Evolutionary conservation across 1,140 invertebrate genomes (phyloP), one percentile per base, ranked within the genome.

Genomic region (Wiebesia pumilae): DNA sequence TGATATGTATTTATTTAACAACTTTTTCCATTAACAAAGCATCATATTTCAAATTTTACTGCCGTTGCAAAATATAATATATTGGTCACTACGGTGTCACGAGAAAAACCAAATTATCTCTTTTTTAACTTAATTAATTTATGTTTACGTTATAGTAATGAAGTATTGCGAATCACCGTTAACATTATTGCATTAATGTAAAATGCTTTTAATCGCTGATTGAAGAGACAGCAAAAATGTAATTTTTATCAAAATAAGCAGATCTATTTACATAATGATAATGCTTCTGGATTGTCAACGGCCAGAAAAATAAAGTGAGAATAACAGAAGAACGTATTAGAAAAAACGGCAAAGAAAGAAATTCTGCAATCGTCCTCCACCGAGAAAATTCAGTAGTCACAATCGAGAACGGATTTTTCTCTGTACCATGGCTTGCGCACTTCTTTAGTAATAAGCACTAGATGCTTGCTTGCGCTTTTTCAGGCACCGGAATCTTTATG

Each of bases 311-410:
- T 27, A 27, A 27, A 27, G 21, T 0, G 3, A 62, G 58, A 27
- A 62, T 6, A 62, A 62, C 1, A 24, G 24, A 62, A 14, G 24
- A 62, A 62, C 14, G 58, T 62, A 78, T 47, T 77, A 47, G 78
- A 30, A 19, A 54, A 54, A 33, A 30, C 19, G n/a, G 16, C 19
- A 21, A 33, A 51, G 43, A 83, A 77, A 58, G 43, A 54, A 83
- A 83, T 83, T 83, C 67, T 35, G 14, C 12, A 24, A 67, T 43
- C 65, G 67, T 82, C 47, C 65, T 33, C 67, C 10, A 30, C 3
- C 16, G 33, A 21, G 51, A 85, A 80, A 85, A 85, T 85, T 85
- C 84, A 80, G 84, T 80, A 71, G 84, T 85, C 77, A 85, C 71
- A 80, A 71, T 65, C 75, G 65, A n/a, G 35, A 51, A 85, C 77